Conservation (phyloP, 2,113 vertebrate species). For the Phodopus roborovskii region DNA sequence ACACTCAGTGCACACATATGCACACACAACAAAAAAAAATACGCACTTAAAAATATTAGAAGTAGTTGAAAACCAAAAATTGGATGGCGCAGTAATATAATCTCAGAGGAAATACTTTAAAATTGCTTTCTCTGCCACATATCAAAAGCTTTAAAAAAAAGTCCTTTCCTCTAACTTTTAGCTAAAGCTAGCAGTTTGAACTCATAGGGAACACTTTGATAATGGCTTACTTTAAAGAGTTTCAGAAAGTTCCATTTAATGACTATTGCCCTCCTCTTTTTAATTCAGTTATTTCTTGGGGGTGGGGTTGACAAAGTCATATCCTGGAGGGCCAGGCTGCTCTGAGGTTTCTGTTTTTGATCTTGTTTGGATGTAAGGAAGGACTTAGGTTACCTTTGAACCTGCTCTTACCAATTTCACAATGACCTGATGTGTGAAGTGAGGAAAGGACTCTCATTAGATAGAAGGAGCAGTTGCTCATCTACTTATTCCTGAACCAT, state of each 20-base stretch:
- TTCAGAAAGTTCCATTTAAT: constrained; percentile 20
- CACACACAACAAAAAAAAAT: no score
- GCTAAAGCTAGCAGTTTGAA: not conserved
- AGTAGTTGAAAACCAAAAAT: constrained; percentile 32
- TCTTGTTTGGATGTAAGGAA: constrained; percentile 55
- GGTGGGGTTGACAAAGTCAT: constrained; percentile 33
- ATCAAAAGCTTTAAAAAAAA: not conserved
- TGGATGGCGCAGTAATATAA: not conserved
- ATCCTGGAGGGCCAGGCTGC: constrained; percentile 5
- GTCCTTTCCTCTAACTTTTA: not conserved
- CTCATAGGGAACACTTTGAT: not conserved
- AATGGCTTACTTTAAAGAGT: not conserved
- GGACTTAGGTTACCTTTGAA: constrained; percentile 59
- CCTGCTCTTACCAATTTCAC: constrained; percentile 61
- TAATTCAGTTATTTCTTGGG: constrained; percentile 42
- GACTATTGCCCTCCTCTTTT: not conserved
- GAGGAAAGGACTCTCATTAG: constrained; percentile 68
- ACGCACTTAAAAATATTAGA: not conserved
- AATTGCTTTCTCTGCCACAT: not conserved
- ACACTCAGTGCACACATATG: no score
- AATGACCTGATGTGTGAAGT: constrained; percentile 42
- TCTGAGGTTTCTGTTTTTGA: constrained; percentile 26
- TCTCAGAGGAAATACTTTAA: not conserved
- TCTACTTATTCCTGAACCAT: constrained; percentile 56
- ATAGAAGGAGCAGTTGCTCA: constrained; percentile 34